Evolutionary conservation across 2,113 vertebrate species (phyloP).

Genomic region (Riparia riparia): DNA sequence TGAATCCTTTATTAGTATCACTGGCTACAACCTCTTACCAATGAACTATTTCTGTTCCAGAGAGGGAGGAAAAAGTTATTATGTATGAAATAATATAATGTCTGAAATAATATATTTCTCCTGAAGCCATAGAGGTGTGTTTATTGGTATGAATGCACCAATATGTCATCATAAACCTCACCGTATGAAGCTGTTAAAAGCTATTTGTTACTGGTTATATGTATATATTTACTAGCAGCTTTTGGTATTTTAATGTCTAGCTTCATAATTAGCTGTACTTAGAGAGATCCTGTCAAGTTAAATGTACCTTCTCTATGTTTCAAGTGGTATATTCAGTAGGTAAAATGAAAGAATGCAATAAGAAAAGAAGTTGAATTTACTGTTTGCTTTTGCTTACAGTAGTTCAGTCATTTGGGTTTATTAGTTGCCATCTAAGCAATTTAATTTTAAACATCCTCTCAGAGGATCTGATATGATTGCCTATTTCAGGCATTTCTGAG

Average conservation of each 20-base stretch:
- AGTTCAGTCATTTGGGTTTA: not conserved
- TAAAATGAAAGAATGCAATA: not conserved
- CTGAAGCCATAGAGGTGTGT: not conserved
- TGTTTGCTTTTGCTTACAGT: not conserved
- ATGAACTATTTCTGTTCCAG: slow-evolving; percentile 18
- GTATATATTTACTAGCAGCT: not conserved
- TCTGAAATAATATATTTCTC: not conserved
- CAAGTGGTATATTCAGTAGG: not conserved
- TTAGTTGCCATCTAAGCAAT: not conserved
- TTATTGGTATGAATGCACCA: not conserved
- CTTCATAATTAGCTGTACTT: not conserved
- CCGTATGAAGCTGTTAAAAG: not conserved
- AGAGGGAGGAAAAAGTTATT: not conserved
- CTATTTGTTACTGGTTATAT: not conserved
- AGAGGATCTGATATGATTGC: not conserved
- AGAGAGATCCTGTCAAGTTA: not conserved
- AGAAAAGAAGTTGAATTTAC: not conserved
- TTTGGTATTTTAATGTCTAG: not conserved
- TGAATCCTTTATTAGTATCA: not conserved
- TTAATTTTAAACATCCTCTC: not conserved
- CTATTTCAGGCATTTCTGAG: not conserved
- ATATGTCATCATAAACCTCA: not conserved
- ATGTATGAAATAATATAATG: not conserved
- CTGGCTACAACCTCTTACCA: not conserved
- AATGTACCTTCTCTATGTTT: not conserved